These are phyloP conservation scores for Erebia palarica DNA, from an alignment of 2,888 invertebrate genomes.

Conservation along the genomic window DNA sequence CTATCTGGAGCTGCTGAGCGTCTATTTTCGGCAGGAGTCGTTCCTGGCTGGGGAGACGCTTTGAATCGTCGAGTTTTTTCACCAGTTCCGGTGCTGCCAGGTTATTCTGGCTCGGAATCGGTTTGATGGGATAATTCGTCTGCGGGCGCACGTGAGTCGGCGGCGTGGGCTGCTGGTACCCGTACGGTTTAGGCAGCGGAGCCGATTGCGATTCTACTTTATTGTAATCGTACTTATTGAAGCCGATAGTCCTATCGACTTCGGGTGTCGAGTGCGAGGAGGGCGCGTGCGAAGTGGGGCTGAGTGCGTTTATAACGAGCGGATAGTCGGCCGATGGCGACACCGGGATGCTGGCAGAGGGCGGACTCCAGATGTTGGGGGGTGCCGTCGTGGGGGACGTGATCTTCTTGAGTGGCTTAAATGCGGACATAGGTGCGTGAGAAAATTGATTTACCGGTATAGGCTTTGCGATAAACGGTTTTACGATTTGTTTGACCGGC, in stretches of 20 bases:
- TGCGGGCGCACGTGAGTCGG: conserved; percentile 54
- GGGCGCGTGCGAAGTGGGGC: conserved; percentile 49
- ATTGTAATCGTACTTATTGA: conserved; percentile 77
- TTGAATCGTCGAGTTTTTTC: conserved; percentile 49
- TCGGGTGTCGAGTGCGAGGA: conserved; percentile 71
- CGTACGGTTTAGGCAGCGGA: conserved; percentile 46
- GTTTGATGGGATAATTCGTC: conserved; percentile 54
- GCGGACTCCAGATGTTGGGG: conserved; percentile 72
- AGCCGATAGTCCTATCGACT: conserved; percentile 67
- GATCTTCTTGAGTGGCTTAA: conserved; percentile 83
- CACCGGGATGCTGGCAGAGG: conserved; percentile 57
- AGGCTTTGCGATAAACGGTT: conserved; percentile 81
- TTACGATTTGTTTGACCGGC: conserved; percentile 60
- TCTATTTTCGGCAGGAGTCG: conserved; percentile 57
- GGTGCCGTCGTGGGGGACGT: conserved; percentile 63
- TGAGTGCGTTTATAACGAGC: conserved; percentile 46
- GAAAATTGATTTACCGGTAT: conserved; percentile 87
- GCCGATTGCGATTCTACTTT: conserved; percentile 40
- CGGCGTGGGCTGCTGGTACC: conserved; percentile 50
- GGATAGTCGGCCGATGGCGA: conserved; percentile 59
- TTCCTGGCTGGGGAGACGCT: conserved; percentile 39
- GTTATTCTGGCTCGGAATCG: conserved; percentile 68
- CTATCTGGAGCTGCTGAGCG: conserved; percentile 73
- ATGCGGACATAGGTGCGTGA: conserved; percentile 90
- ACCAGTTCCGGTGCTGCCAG: conserved; percentile 76